These are phyloP conservation scores for Oscheius onirici DNA, from an alignment of 2,888 invertebrate species.

Conservation along the genomic window DNA sequence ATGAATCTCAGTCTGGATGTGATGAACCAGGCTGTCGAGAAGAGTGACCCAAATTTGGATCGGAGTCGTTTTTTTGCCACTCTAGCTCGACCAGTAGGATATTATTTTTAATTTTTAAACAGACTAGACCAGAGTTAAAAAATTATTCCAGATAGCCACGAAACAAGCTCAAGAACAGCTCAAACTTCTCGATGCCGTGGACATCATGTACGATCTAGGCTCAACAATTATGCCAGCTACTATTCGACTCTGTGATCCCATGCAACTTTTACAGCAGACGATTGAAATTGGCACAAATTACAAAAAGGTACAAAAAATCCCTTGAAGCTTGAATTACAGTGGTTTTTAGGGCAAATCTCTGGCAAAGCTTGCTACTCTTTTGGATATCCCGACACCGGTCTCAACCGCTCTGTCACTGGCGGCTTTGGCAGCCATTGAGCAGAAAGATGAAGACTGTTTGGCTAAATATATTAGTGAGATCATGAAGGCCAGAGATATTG, in stretches of 20 bases:
- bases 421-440: conserved; percentile 49
- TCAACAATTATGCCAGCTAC: conserved; percentile 49
- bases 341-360: conserved; percentile 41
- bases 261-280: conserved; percentile 45
- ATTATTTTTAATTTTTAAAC: too few relatives aligned
- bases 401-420: conserved; percentile 52
- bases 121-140: too few relatives aligned
- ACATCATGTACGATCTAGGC: conserved; percentile 50
- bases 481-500: conserved; percentile 40
- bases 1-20: conserved; percentile 45
- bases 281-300: conserved; percentile 47
- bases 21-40: conserved; percentile 44
- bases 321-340: neutral
- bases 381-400: conserved; percentile 51
- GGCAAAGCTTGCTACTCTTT: conserved; percentile 46
- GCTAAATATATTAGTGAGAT: conserved; percentile 50
- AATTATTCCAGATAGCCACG: conserved; percentile 33
- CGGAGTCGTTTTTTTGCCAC: conserved; percentile 45
- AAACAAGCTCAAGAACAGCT: conserved; percentile 38
- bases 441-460: conserved; percentile 45
- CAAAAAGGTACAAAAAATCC: conserved; percentile 36
- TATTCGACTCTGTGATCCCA: conserved; percentile 45
- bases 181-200: conserved; percentile 47
- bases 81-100: conserved; percentile 13
- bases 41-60: conserved; percentile 41